Base-by-base conservation (phyloP, 2,797 vertebrate species). In the Enteromius thamalakanensis region DNA sequence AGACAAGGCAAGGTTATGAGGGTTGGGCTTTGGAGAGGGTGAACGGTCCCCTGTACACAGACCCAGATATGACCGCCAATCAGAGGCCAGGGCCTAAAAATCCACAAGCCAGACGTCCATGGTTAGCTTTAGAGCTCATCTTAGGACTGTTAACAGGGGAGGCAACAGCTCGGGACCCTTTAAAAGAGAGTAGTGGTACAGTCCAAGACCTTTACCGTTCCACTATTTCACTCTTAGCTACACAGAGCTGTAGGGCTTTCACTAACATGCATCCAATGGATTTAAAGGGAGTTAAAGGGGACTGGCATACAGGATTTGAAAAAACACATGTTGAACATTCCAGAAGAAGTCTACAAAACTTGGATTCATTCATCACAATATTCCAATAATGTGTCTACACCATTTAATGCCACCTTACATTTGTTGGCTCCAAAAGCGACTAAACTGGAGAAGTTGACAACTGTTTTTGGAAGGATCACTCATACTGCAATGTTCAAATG, bases 141-240 rank as follows among this genome's bases (percentile, higher is more conserved):
- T 53, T 68, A 76, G 94, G 93, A 92, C 94, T 94, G 95, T 94
- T 91, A 94, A 95, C 93, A 90, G 92, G 94, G 94, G 94, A 95
- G 90, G 79, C 90, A 86, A 87, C 90, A 90, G 91, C 87, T 89
- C 80, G 91, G 88, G 90, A 89, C 89, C 85, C 87, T 91, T 92
- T 75, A 83, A 88, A 84, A 87, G 82, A 92, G 94, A 94, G 92
- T 92, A 94, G 93, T 93, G 94, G 92, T 93, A 92, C 91, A 91
- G 91, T 90, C 88, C 90, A 87, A 91, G 89, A 90, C 83, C 74
- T 84, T 90, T 85, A 86, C 85, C 82, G 80, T 90, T 86, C 71
- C 89, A 90, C 86, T 90, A 89, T 90, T 92, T 87, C 45, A 88
- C 86, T 89, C 91, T 91, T 86, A 87, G 87, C 90, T 83, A 90